Percentiles rank a stretch among this genome's conserved stretches.
Conservation (phyloP, 2,888 invertebrate genomes). For the Neoitamus cyanurus region DNA sequence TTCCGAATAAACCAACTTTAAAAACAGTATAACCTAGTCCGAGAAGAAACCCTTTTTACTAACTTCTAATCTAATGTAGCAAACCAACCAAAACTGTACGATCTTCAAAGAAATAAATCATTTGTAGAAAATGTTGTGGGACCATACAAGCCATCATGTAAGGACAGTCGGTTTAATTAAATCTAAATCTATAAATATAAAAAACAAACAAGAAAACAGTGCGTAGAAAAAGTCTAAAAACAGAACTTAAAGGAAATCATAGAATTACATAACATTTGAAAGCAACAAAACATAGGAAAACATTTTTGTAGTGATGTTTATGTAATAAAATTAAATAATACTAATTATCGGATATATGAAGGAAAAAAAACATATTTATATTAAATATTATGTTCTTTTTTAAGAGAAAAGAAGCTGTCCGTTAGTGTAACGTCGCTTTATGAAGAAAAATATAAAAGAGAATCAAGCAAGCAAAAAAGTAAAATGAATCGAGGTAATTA, state of each 20-base stretch:
- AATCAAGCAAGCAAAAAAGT: slow-evolving; percentile 28
- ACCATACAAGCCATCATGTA: neutral
- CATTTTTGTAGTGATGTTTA: slow-evolving; percentile 40
- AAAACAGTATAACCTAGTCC: no score
- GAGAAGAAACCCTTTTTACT: neutral
- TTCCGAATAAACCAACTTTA: no score
- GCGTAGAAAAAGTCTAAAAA: slow-evolving; percentile 35
- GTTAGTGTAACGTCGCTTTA: slow-evolving; percentile 52
- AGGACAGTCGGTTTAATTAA: neutral
- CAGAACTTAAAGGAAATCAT: slow-evolving; percentile 2
- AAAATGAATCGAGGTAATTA: slow-evolving; percentile 6
- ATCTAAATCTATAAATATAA: slow-evolving; percentile 1
- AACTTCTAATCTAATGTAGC: neutral
- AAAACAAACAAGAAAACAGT: neutral
- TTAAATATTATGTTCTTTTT: slow-evolving; percentile 40
- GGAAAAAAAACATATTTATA: slow-evolving; percentile 32
- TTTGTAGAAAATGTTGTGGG: neutral
- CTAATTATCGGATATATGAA: slow-evolving; percentile 23
- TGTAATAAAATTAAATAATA: slow-evolving; percentile 32
- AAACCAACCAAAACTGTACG: neutral
- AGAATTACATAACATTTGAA: slow-evolving; percentile 3
- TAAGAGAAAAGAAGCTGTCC: slow-evolving; percentile 44
- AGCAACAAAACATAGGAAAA: slow-evolving; percentile 16
- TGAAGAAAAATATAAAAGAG: slow-evolving; percentile 15
- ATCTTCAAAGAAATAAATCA: neutral